Conservation (phyloP, 2,888 invertebrate species). For the Stegophylla sp. region DNA sequence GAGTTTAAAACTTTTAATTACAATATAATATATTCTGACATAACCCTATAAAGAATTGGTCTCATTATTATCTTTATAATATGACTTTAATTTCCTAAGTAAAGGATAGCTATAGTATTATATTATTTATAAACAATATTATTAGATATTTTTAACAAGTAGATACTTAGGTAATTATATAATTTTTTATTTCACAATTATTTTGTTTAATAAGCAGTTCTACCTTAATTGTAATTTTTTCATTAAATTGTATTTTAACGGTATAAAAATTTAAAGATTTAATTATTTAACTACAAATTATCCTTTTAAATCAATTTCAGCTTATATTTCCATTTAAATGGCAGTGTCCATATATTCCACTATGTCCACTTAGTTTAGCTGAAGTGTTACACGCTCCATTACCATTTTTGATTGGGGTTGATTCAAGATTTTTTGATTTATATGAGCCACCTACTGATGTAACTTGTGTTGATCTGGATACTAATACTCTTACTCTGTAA, state of each 20-base stretch:
- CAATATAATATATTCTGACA: no score
- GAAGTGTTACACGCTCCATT: conserved; percentile 95
- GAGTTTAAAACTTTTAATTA: no score
- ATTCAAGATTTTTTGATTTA: conserved; percentile 95
- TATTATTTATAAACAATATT: no score
- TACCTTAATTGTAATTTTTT: not conserved
- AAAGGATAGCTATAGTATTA: no score
- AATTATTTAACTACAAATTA: not conserved
- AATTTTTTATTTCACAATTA: no score
- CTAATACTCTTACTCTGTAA: conserved; percentile 88
- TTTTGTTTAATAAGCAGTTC: no score
- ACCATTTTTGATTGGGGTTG: conserved; percentile 96
- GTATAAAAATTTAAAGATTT: not conserved
- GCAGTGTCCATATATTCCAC: conserved; percentile 99
- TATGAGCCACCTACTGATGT: conserved; percentile 97
- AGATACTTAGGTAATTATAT: no score
- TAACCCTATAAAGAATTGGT: no score
- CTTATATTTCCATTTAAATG: conserved; percentile 98
- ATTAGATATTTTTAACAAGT: no score
- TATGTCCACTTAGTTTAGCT: conserved; percentile 95
- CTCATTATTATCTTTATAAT: no score
- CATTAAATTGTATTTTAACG: not conserved
- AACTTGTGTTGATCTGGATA: conserved; percentile 97
- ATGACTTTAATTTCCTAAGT: no score
- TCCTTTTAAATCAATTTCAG: conserved; percentile 63